Evolutionary conservation across 1,140 invertebrate genomes (phyloP), one percentile per base, ranked within the genome.

Genomic region (Drosophila varians): DNA sequence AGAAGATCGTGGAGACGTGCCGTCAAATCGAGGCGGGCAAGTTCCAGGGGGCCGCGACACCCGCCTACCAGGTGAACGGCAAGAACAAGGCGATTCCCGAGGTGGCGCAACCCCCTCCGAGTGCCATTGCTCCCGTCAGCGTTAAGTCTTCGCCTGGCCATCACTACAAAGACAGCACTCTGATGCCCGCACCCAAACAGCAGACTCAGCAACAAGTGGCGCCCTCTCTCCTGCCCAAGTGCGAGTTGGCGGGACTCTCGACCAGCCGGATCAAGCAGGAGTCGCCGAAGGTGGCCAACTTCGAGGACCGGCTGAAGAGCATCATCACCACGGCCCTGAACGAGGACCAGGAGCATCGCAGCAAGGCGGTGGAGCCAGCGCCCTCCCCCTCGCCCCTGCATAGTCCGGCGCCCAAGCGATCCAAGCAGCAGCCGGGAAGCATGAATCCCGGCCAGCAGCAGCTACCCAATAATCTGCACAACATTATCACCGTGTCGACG

Each of bases 241-340:
- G 80, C 26, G 80, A 84, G 18, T 16, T 84, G 12, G 74, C 77
- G 1, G 62, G 60, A 3, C 19, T 62, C 5, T 53, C 74, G 4
- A 12, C 40, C 7, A 54, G 77, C 21, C 58, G 74, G n/a, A 77
- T 18, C 38, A 42, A 79, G 12, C 93, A 93, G 57, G 95, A 97
- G 89, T 95, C 96, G 11, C 96, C 96, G 0, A 94, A 95, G 79
- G 95, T 97, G 18, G 95, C 95, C 16, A 96, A 97, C 91, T 98
- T 97, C 89, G 96, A 98, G 90, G 96, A 98, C 90, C 93, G 96
- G n/a, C 92, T 98, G 3, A 97, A 98, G 91, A 96, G 95, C 90
- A 97, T 98, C 47, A 98, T 98, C 51, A 97, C 96, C 3, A 96
- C 95, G 34, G 96, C 96, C 14, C 90, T 98, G 3, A 97, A 98